Percentiles rank a stretch among this genome's conserved stretches.
phyloP scores from a whole-genome alignment of 1,140 invertebrate genomes.

The Leptopilina boulardi region DNA sequence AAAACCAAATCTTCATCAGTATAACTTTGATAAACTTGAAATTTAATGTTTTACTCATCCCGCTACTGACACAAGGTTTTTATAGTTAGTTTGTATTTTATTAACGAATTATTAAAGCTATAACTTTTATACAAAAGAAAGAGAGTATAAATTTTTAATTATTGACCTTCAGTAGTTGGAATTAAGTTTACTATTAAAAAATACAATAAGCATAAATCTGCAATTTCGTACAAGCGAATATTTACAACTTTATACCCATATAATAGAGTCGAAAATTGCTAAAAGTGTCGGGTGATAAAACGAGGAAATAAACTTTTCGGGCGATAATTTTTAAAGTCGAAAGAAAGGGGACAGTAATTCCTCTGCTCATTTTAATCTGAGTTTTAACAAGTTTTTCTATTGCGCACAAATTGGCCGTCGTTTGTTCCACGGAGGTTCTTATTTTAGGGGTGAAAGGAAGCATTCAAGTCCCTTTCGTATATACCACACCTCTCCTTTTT shows the following conservation, averaged over 20 bases:
- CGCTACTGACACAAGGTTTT: too few species aligned
- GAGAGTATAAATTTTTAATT: too few species aligned
- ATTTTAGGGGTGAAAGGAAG: constrained; percentile 31
- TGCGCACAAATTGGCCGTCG: constrained; percentile 69
- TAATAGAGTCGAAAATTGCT: not conserved
- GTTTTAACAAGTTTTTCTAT: constrained; percentile 66
- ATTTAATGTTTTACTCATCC: not conserved
- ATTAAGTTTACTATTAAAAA: too few species aligned
- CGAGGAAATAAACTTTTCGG: constrained; percentile 4
- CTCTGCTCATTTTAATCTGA: constrained; percentile 67
- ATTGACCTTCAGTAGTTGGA: too few species aligned
- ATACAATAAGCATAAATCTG: too few species aligned
- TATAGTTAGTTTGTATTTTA: too few species aligned
- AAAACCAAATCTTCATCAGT: constrained; percentile 16
- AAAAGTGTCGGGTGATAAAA: constrained; percentile 45
- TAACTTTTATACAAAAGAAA: too few species aligned
- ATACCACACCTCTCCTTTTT: too few species aligned
- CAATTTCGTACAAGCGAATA: too few species aligned
- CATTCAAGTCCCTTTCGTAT: constrained; percentile 16
- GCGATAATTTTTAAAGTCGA: not conserved
- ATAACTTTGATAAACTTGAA: not conserved
- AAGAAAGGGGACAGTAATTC: constrained; percentile 14
- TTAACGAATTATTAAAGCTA: too few species aligned
- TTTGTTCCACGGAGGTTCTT: constrained; percentile 57
- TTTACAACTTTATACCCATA: too few species aligned